Conservation (phyloP, 2,888 invertebrate species). For the Abrostola triplasia region DNA sequence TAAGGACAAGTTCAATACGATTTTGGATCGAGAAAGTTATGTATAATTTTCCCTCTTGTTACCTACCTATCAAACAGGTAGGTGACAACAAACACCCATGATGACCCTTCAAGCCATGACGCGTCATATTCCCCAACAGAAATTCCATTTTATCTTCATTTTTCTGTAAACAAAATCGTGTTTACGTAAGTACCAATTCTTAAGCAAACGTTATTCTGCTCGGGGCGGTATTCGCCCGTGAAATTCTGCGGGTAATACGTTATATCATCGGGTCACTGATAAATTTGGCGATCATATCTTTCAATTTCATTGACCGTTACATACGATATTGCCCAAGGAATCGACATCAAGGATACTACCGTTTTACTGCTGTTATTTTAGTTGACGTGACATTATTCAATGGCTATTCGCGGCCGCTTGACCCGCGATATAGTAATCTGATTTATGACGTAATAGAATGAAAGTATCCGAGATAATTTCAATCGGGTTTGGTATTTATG, state of each 20-base stretch:
- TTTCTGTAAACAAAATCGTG: slow-evolving; percentile 42
- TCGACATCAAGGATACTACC: slow-evolving; percentile 29
- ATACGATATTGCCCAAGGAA: slow-evolving; percentile 65
- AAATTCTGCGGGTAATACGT: slow-evolving; percentile 62
- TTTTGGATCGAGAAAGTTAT: too few relatives aligned
- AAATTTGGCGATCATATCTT: slow-evolving; percentile 74
- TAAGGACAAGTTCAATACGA: too few relatives aligned
- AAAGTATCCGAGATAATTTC: slow-evolving; percentile 35
- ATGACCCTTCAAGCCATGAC: neutral
- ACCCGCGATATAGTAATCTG: slow-evolving; percentile 38
- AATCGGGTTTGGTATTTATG: slow-evolving; percentile 42
- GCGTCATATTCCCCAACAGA: slow-evolving; percentile 23
- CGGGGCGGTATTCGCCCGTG: slow-evolving; percentile 57
- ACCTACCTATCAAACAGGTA: neutral
- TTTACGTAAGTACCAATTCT: slow-evolving; percentile 54
- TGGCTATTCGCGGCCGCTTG: slow-evolving; percentile 28
- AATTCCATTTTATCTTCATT: slow-evolving; percentile 36
- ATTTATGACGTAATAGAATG: slow-evolving; percentile 44
- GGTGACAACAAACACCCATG: slow-evolving; percentile 11
- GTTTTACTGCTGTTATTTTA: slow-evolving; percentile 45
- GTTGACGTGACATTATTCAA: slow-evolving; percentile 41
- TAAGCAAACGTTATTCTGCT: slow-evolving; percentile 58
- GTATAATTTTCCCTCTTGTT: too few relatives aligned
- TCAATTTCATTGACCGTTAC: slow-evolving; percentile 77
- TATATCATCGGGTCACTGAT: slow-evolving; percentile 69